These are phyloP conservation scores for Chaenodraco wilsoni DNA, from an alignment of 2,797 vertebrate species.

Conservation along the genomic window DNA sequence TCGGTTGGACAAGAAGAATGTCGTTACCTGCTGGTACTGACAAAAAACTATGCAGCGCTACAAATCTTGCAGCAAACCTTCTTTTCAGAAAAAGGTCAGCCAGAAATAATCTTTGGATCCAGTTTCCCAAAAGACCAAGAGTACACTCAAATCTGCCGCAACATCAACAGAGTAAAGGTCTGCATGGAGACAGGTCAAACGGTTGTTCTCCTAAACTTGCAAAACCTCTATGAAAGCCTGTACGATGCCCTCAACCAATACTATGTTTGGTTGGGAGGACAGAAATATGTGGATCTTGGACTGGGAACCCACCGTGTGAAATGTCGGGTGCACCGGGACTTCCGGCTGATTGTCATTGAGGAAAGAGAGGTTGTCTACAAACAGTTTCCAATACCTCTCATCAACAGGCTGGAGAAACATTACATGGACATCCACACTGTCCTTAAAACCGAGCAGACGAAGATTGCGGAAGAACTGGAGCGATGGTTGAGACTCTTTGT, in stretches of 20 bases:
- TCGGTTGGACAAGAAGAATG: constrained; percentile 86
- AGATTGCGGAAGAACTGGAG: constrained; percentile 80
- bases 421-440: constrained; percentile 92
- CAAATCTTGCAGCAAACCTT: constrained; percentile 92
- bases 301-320: constrained; percentile 97
- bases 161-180: constrained; percentile 95
- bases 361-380: constrained; percentile 93
- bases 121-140: constrained; percentile 97
- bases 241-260: constrained; percentile 98
- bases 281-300: constrained; percentile 96
- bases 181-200: constrained; percentile 97
- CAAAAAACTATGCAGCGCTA: constrained; percentile 92
- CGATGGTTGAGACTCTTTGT: constrained; percentile 86
- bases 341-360: constrained; percentile 94
- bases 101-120: constrained; percentile 97
- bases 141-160: constrained; percentile 95
- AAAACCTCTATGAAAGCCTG: constrained; percentile 97
- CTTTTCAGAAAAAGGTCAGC: constrained; percentile 83
- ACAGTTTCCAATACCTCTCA: constrained; percentile 94
- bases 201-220: constrained; percentile 94
- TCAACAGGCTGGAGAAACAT: constrained; percentile 98
- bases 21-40: constrained; percentile 93
- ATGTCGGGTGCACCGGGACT: constrained; percentile 92
- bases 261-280: constrained; percentile 93
- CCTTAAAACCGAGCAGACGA: constrained; percentile 84